phyloP scores from a whole-genome alignment of 2,888 invertebrate genomes.

The Plagiodera versicolora region DNA sequence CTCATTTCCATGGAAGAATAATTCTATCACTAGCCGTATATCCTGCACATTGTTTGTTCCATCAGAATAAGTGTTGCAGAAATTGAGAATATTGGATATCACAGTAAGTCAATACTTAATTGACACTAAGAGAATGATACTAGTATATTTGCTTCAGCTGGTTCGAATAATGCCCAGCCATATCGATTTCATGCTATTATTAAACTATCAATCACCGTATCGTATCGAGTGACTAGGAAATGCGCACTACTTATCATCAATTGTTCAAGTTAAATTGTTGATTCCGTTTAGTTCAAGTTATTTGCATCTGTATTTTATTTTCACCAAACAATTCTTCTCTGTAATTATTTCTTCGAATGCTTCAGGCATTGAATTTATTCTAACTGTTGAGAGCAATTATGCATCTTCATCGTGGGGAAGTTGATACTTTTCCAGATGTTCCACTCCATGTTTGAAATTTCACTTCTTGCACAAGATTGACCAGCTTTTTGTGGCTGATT shows the following conservation, averaged over 20 bases:
- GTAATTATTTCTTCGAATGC: no score
- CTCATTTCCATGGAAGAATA: background rate
- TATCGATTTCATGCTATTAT: background rate
- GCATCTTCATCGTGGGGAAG: no score
- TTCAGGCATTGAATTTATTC: no score
- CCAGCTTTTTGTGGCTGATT: no score
- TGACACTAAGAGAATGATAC: background rate
- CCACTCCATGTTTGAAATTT: no score
- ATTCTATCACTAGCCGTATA: background rate
- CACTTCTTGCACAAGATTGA: no score
- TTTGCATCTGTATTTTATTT: no score
- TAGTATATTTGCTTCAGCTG: background rate
- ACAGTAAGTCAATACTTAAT: conserved; percentile 17
- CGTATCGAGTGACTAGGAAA: background rate
- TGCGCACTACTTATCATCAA: background rate
- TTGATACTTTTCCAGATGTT: no score
- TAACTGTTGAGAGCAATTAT: no score
- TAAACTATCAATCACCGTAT: background rate
- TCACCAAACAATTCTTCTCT: no score
- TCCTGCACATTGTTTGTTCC: background rate
- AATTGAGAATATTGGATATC: conserved; percentile 16
- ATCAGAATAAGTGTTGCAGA: conserved; percentile 16
- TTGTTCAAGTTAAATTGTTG: background rate
- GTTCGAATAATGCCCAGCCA: background rate
- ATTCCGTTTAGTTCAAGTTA: no score